These are phyloP conservation scores for Toxotes jaculatrix DNA, from an alignment of 2,113 vertebrate genomes.

Conservation along the genomic window DNA sequence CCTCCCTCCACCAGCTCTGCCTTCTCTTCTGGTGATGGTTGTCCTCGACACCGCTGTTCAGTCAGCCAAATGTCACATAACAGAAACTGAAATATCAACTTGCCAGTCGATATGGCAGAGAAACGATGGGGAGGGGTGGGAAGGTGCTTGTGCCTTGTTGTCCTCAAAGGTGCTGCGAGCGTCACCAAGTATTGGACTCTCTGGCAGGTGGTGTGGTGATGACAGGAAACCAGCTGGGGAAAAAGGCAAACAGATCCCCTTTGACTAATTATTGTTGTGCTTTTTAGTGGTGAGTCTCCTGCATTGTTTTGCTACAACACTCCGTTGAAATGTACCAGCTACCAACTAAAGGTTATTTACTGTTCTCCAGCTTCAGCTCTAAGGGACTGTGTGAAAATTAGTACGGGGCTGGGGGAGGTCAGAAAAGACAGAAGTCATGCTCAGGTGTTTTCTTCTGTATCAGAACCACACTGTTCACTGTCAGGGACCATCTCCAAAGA, in stretches of 20 bases:
- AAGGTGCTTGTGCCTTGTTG: slow-evolving; percentile 67
- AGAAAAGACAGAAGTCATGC: neutral
- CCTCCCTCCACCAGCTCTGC: slow-evolving; percentile 49
- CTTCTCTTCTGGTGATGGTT: slow-evolving; percentile 74
- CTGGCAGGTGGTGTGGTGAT: slow-evolving; percentile 36
- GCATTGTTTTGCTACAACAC: slow-evolving; percentile 10
- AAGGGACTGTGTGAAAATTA: neutral
- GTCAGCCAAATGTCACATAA: slow-evolving; percentile 85
- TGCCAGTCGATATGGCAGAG: slow-evolving; percentile 77
- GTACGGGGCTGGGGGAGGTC: neutral
- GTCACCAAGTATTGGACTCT: slow-evolving; percentile 49
- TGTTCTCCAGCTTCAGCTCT: neutral
- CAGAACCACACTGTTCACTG: neutral
- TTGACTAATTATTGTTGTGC: slow-evolving; percentile 10
- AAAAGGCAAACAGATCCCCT: slow-evolving; percentile 13
- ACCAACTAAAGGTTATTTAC: neutral
- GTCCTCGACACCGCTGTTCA: slow-evolving; percentile 79
- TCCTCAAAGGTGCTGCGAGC: slow-evolving; percentile 69
- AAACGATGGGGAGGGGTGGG: slow-evolving; percentile 66
- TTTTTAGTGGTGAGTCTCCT: neutral
- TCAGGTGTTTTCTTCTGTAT: neutral
- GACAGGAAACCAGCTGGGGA: slow-evolving; percentile 61
- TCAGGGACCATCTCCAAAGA: neutral
- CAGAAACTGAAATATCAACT: slow-evolving; percentile 83
- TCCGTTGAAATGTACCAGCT: neutral